These are phyloP conservation scores for Calliphora vomitoria DNA, from an alignment of 2,888 invertebrate genomes.

Conservation along the genomic window DNA sequence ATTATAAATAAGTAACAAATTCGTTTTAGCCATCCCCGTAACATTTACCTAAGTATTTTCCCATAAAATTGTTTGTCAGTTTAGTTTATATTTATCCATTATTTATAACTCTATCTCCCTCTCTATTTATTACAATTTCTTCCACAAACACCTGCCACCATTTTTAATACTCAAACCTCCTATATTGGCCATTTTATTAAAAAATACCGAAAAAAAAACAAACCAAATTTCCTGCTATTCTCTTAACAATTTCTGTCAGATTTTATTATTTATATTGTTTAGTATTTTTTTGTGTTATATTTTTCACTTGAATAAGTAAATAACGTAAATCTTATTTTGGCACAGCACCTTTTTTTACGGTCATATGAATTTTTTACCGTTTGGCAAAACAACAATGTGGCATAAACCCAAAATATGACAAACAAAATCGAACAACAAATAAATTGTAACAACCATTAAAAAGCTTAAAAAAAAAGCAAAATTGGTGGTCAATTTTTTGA, in stretches of 20 bases:
- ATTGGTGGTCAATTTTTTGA: not conserved
- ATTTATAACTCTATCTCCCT: too few species aligned
- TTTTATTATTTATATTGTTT: conserved; percentile 39
- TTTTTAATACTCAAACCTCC: too few species aligned
- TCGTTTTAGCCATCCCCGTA: too few species aligned
- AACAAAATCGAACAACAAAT: not conserved
- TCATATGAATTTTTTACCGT: not conserved
- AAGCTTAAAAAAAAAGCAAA: not conserved
- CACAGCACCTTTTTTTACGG: conserved; percentile 31
- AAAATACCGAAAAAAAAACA: not conserved
- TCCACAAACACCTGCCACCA: too few species aligned
- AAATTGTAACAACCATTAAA: not conserved
- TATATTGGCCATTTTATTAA: too few species aligned
- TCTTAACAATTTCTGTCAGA: conserved; percentile 44
- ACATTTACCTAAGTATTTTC: too few species aligned
- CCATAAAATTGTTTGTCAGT: too few species aligned
- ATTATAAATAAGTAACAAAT: too few species aligned
- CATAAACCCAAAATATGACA: not conserved
- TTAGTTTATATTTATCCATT: too few species aligned
- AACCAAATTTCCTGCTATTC: not conserved
- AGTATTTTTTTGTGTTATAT: not conserved
- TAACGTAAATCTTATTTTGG: conserved; percentile 64
- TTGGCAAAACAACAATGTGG: not conserved
- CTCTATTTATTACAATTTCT: too few species aligned
- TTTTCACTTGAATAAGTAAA: conserved; percentile 46